Evolutionary conservation across 2,113 vertebrate species (phyloP).

Genomic region (Ceratotherium simum): DNA sequence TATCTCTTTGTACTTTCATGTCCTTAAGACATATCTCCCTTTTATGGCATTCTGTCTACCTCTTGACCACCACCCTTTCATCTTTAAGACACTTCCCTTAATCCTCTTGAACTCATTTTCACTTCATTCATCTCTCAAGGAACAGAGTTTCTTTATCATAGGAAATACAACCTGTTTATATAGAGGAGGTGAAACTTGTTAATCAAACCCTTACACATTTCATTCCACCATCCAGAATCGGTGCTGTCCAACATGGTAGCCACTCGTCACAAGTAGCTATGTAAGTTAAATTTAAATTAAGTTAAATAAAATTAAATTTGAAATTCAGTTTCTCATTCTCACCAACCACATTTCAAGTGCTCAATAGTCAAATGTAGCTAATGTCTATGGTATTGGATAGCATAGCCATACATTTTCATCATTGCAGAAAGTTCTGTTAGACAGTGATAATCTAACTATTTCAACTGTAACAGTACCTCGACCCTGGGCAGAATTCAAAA

Average conservation of each 20-base stretch:
- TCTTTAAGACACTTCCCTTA: background rate
- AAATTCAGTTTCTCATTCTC: constrained; percentile 9
- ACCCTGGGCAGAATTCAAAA: background rate
- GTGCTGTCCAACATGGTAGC: background rate
- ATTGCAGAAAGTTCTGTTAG: background rate
- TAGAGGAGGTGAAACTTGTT: background rate
- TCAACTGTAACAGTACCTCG: background rate
- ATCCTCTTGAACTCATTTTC: background rate
- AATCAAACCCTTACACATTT: background rate
- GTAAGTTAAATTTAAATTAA: background rate
- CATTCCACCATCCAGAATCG: background rate
- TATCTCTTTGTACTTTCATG: background rate
- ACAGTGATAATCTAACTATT: background rate
- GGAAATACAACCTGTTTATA: background rate
- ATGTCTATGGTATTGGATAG: fast-evolving
- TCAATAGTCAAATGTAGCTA: background rate
- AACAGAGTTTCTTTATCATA: background rate
- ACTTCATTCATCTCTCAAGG: background rate
- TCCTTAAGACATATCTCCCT: background rate
- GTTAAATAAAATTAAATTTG: background rate
- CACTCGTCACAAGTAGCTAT: background rate
- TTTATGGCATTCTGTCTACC: background rate
- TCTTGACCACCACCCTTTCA: background rate
- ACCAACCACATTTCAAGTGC: background rate
- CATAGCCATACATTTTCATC: background rate